Conservation (phyloP, 2,113 vertebrate genomes). For the Dipodomys spectabilis region DNA sequence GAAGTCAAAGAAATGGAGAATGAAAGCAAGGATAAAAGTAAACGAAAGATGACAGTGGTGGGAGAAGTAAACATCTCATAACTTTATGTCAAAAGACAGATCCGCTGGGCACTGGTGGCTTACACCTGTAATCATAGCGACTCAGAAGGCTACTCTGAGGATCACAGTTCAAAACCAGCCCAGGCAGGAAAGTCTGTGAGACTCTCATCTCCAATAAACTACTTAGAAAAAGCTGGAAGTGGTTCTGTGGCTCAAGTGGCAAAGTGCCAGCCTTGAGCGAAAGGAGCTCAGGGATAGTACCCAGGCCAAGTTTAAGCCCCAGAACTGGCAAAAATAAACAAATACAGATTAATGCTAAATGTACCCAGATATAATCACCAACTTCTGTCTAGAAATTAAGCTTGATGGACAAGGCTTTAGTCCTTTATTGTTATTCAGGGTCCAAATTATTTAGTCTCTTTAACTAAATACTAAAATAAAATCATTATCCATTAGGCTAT, state of each 20-base stretch:
- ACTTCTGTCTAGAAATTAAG: conserved; percentile 57
- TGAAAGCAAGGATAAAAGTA: neutral
- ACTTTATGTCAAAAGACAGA: neutral
- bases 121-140: too few relatives aligned
- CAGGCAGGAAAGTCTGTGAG: too few relatives aligned
- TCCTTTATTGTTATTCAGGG: conserved; percentile 63
- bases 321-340: too few relatives aligned
- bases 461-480: conserved; percentile 78
- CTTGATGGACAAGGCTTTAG: conserved; percentile 63
- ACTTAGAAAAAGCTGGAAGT: too few relatives aligned
- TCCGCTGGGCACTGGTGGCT: too few relatives aligned
- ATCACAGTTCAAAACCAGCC: too few relatives aligned
- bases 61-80: neutral
- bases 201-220: too few relatives aligned
- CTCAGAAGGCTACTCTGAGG: too few relatives aligned
- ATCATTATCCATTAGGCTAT: conserved; percentile 67
- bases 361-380: conserved; percentile 15
- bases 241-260: too few relatives aligned
- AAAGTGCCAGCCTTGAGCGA: too few relatives aligned
- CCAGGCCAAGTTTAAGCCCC: too few relatives aligned
- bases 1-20: neutral
- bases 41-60: neutral
- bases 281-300: too few relatives aligned
- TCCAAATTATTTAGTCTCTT: conserved; percentile 71
- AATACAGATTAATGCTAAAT: neutral